Evolutionary conservation across 2,797 vertebrate genomes (phyloP).

Genomic region (Sebastiscus albofasciatus): DNA sequence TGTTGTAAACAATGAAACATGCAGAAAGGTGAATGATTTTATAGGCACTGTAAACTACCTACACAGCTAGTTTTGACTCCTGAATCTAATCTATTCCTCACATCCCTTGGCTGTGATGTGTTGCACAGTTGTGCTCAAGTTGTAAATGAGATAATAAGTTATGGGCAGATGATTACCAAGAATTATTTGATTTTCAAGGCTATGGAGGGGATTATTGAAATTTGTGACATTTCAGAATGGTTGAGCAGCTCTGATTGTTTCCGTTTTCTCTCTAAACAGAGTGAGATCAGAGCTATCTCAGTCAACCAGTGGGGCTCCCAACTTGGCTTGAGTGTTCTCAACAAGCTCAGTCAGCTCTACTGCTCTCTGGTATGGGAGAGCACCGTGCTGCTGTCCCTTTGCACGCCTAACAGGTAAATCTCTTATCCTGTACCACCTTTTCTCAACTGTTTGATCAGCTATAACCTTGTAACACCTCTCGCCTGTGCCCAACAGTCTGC

Average conservation of each 20-base stretch:
- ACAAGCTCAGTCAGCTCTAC: conserved; percentile 96
- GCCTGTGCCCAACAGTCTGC: conserved; percentile 81
- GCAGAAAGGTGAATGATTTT: neutral
- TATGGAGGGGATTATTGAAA: neutral
- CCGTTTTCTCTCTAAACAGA: conserved; percentile 77
- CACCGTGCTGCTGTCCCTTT: conserved; percentile 94
- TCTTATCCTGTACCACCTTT: neutral
- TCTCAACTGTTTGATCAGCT: neutral
- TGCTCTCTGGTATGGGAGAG: conserved; percentile 98
- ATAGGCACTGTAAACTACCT: neutral
- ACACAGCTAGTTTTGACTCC: neutral
- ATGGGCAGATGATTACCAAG: neutral
- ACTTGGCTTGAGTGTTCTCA: conserved; percentile 92
- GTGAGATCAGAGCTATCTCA: conserved; percentile 95
- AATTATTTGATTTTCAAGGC: neutral
- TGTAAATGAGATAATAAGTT: neutral
- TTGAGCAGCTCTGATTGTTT: conserved; percentile 6
- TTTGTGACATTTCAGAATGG: neutral
- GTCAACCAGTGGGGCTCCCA: conserved; percentile 98
- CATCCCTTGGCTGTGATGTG: neutral
- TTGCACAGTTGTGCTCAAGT: neutral
- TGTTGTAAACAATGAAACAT: neutral
- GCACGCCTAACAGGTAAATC: conserved; percentile 94
- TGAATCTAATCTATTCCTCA: neutral
- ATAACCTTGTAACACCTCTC: neutral